phyloP scores from a whole-genome alignment of 92 coral and sea anemone species.

The Parazoanthus swiftii region DNA sequence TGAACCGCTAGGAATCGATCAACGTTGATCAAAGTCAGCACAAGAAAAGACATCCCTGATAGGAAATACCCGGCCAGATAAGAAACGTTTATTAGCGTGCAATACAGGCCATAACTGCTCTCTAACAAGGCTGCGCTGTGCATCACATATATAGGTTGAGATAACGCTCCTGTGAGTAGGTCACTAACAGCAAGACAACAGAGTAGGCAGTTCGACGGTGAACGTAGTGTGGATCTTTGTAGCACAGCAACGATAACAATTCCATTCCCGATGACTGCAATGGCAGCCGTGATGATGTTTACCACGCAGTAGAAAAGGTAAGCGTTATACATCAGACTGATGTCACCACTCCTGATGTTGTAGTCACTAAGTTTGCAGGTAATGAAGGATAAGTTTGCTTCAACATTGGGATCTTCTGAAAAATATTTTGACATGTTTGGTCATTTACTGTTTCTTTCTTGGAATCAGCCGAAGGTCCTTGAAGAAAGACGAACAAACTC shows the following conservation, averaged over 20 bases:
- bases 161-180: no score
- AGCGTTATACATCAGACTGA: not conserved
- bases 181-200: conserved; percentile 22
- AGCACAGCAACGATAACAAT: conserved; percentile 36
- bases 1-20: not conserved
- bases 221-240: conserved; percentile 12
- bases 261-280: conserved; percentile 33
- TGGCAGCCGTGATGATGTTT: not conserved
- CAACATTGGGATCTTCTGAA: not conserved
- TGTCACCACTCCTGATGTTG: not conserved
- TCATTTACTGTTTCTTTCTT: no score
- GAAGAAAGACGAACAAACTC: no score
- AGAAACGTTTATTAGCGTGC: not conserved
- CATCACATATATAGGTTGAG: not conserved
- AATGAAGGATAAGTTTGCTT: not conserved
- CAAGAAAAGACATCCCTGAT: not conserved
- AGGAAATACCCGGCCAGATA: not conserved
- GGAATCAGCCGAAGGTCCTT: no score
- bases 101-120: not conserved
- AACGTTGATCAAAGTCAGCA: not conserved
- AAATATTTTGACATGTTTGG: not conserved
- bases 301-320: not conserved
- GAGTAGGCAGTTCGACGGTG: conserved; percentile 35
- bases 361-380: not conserved
- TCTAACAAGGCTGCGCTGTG: not conserved